A percentile compares a stretch with the other conserved stretches of the same genome.
Conservation (phyloP, 64 coral and sea anemone species). For the Stichodactyla helianthus region DNA sequence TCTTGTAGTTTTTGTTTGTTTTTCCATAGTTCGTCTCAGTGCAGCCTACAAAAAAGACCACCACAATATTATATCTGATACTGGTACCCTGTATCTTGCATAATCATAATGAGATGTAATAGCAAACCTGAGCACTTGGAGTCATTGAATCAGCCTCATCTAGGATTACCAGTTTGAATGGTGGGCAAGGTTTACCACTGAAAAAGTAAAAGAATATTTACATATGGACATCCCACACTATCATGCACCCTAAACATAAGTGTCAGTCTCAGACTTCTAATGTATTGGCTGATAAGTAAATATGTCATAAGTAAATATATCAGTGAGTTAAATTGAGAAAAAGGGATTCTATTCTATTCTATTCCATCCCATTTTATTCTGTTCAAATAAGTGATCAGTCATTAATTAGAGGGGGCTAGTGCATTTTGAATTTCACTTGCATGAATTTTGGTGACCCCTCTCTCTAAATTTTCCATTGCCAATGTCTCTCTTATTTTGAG, state of each 20-base stretch:
- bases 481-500: too few species aligned
- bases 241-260: not conserved
- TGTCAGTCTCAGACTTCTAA: not conserved
- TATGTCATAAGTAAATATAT: not conserved
- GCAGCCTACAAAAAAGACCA: conserved; percentile 56
- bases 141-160: conserved; percentile 99
- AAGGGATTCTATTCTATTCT: too few species aligned
- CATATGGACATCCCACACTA: not conserved
- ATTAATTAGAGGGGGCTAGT: too few species aligned
- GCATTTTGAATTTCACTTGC: too few species aligned
- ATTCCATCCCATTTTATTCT: too few species aligned
- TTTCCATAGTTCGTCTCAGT: conserved; percentile 96
- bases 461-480: too few species aligned
- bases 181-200: conserved; percentile 92
- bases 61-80: not conserved
- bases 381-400: too few species aligned
- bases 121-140: conserved; percentile 91
- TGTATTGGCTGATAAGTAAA: not conserved
- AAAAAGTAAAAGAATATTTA: not conserved
- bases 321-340: too few species aligned
- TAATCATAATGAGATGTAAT: not conserved
- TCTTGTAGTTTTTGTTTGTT: conserved; percentile 92
- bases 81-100: too few species aligned
- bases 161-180: conserved; percentile 92
- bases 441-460: too few species aligned